Conservation (phyloP, 2,113 vertebrate genomes). For the Equus przewalskii region DNA sequence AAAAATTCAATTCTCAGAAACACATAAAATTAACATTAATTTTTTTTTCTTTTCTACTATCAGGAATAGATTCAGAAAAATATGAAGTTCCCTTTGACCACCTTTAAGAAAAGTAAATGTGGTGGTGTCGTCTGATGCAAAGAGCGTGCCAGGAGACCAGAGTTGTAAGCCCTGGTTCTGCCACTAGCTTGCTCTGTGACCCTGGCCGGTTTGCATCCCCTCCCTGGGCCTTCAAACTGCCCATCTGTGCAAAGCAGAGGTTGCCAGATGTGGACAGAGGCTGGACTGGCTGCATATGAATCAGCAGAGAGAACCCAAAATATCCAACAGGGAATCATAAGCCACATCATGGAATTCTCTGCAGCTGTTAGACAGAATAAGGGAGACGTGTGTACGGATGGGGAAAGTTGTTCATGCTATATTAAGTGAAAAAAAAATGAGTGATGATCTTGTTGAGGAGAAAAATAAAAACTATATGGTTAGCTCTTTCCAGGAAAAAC, state of each 20-base stretch:
- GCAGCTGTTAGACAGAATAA: background rate
- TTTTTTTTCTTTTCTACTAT: background rate
- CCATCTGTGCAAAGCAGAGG: background rate
- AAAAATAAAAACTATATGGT: background rate
- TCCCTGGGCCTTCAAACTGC: background rate
- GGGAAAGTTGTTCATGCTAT: background rate
- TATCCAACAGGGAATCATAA: background rate
- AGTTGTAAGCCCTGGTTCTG: background rate
- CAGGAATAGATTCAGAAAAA: background rate
- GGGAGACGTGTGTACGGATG: background rate
- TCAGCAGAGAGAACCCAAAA: background rate
- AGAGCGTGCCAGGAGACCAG: background rate
- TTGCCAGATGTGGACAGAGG: background rate
- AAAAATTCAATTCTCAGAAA: conserved; percentile 28
- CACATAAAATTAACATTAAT: background rate
- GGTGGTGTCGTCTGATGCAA: background rate
- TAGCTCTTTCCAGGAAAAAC: conserved; percentile 12
- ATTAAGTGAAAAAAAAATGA: background rate
- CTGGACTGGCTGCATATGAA: background rate
- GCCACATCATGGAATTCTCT: background rate
- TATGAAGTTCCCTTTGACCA: background rate
- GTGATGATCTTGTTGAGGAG: background rate
- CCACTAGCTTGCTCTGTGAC: background rate
- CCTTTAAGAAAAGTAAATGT: background rate
- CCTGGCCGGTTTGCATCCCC: background rate